These are phyloP conservation scores for Hippocampus kuda DNA, from an alignment of 2,797 vertebrate species.

Conservation along the genomic window DNA sequence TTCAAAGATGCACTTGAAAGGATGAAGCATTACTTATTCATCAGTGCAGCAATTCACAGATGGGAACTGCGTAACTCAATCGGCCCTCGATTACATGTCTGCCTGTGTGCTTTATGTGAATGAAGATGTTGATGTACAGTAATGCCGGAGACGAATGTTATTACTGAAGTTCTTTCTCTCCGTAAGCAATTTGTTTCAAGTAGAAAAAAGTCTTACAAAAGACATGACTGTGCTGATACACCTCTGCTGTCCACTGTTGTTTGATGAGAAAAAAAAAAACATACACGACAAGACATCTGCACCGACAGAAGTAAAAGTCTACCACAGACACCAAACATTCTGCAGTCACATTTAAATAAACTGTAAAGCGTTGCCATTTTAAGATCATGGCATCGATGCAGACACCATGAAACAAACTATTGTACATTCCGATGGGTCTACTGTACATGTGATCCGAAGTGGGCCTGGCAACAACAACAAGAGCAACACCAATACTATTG, in stretches of 20 bases:
- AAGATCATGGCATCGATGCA: no score
- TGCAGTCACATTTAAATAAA: no score
- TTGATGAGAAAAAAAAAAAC: no score
- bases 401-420: no score
- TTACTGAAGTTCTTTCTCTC: neutral
- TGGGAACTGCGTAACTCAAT: constrained; percentile 37
- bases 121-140: constrained; percentile 24
- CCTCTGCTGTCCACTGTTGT: neutral
- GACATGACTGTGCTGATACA: neutral
- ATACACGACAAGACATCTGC: no score
- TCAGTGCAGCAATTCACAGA: constrained; percentile 47
- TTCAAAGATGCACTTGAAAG: constrained; percentile 60
- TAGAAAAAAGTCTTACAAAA: neutral
- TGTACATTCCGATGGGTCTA: no score
- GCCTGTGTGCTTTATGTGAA: constrained; percentile 16
- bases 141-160: constrained; percentile 16
- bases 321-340: no score
- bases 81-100: constrained; percentile 39
- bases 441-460: no score
- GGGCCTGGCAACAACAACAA: no score
- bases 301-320: no score
- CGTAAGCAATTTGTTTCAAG: neutral
- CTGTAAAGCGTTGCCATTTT: no score
- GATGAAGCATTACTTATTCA: constrained; percentile 57
- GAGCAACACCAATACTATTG: no score